These are phyloP conservation scores for Eucidaris tribuloides DNA, from an alignment of 35 echinoderm and acorn worm species.

Conservation along the genomic window DNA sequence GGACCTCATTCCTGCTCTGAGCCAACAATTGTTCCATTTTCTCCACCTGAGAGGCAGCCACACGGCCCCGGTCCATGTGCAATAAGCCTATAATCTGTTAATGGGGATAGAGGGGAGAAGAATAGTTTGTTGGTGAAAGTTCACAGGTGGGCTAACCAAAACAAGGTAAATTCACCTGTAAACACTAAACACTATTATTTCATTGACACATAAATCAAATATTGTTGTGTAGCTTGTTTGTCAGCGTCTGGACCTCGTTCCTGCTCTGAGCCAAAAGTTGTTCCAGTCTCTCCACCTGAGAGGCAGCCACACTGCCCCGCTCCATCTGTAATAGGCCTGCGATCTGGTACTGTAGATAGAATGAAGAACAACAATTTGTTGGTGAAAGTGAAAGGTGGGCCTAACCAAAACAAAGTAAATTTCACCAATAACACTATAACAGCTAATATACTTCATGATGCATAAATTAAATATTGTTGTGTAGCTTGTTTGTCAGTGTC, in stretches of 20 bases:
- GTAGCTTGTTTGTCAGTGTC: constrained; percentile 47
- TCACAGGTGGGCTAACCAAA: too few species aligned
- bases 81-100: neutral
- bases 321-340: constrained; percentile 65
- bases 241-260: constrained; percentile 53
- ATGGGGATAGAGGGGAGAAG: neutral
- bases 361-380: too few species aligned
- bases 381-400: too few species aligned
- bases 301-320: constrained; percentile 42
- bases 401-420: too few species aligned
- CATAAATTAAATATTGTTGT: too few species aligned
- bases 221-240: constrained; percentile 45
- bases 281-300: constrained; percentile 53
- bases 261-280: constrained; percentile 48
- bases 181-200: too few species aligned
- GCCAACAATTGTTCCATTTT: too few species aligned
- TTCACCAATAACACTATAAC: too few species aligned
- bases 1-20: too few species aligned
- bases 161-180: too few species aligned
- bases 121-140: neutral
- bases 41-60: neutral
- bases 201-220: too few species aligned
- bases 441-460: too few species aligned
- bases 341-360: constrained; percentile 67
- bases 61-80: neutral